Conservation (phyloP, 2,113 vertebrate genomes). For the Raja brachyura region DNA sequence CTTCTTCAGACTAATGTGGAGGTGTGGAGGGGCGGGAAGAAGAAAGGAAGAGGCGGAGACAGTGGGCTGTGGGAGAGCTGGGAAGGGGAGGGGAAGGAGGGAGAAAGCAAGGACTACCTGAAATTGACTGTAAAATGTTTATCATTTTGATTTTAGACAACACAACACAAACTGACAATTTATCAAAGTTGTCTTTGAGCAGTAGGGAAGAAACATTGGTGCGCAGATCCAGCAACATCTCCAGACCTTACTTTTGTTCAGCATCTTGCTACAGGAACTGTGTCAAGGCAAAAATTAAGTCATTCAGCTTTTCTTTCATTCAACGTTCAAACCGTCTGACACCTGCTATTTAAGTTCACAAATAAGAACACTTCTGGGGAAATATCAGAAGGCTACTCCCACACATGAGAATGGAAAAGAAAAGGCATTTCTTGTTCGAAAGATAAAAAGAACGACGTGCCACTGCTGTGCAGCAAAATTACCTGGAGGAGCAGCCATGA, state of each 20-base stretch:
- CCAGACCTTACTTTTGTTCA: too few relatives aligned
- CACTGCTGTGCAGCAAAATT: background rate
- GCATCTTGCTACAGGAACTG: background rate
- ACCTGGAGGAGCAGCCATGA: background rate
- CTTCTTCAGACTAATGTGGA: too few relatives aligned
- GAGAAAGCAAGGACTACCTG: too few relatives aligned
- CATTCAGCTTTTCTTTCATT: background rate
- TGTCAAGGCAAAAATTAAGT: background rate
- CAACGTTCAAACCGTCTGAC: background rate
- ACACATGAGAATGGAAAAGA: background rate
- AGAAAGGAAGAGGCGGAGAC: too few relatives aligned
- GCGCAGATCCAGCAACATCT: background rate
- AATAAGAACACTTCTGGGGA: background rate
- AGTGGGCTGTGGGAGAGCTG: too few relatives aligned
- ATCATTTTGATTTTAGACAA: background rate
- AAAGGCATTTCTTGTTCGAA: background rate
- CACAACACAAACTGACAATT: background rate
- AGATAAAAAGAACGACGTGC: background rate
- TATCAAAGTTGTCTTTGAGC: background rate
- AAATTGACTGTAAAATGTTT: background rate
- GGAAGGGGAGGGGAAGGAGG: too few relatives aligned
- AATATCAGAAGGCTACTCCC: background rate
- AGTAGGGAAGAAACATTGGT: background rate
- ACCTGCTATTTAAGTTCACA: background rate
- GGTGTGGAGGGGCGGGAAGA: too few relatives aligned